Evolutionary conservation across 2,797 vertebrate genomes (phyloP), one percentile per base, ranked within the genome.

Genomic region (Yasuhikotakia modesta): DNA sequence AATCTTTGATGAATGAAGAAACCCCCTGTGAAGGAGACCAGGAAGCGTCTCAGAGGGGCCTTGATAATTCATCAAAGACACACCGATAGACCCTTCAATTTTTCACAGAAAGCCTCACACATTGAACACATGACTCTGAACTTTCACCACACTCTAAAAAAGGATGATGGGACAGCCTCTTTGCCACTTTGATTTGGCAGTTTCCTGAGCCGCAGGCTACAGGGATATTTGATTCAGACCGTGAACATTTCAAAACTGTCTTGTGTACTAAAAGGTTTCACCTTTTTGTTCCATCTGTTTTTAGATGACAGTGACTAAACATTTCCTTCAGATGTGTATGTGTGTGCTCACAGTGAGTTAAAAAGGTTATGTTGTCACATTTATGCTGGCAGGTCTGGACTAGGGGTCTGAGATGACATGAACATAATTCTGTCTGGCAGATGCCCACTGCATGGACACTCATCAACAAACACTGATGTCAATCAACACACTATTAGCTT

Each of bases 61-160:
- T 71, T 5, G 61, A 76, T 85, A 67, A 82, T 83, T 87, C 83
- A 88, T 90, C 87, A 90, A 89, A 91, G 84, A 87, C 84, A 61
- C 63, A 55, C 55, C 17, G 19, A 80, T 57, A 83, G 35, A 74
- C 60, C 74, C 19, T 48, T 63, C 66, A 73, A 78, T 73, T 73
- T 46, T 53, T 68, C 83, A 71, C 65, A 70, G 83, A 84, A 81
- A n/a, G 16, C 64, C 69, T 70, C 82, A 80, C 50, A 4, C 19
- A 43, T 64, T 70, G 22, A 70, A 63, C 60, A 77, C 17, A 60
- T 1, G 0, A 78, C 68, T 17, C 39, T 57, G 17, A 70, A 64
- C 39, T 65, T 65, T 71, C 39, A 48, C 32, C 57, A 65, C 70
- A 14, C 60, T 65, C 19, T 76, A 22, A 66, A 32, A 83, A 82